A percentile compares a stretch with the other conserved stretches of the same genome.
Evolutionary conservation across 2,888 invertebrate genomes (phyloP).

Genomic region (Microctonus hyperodae): DNA sequence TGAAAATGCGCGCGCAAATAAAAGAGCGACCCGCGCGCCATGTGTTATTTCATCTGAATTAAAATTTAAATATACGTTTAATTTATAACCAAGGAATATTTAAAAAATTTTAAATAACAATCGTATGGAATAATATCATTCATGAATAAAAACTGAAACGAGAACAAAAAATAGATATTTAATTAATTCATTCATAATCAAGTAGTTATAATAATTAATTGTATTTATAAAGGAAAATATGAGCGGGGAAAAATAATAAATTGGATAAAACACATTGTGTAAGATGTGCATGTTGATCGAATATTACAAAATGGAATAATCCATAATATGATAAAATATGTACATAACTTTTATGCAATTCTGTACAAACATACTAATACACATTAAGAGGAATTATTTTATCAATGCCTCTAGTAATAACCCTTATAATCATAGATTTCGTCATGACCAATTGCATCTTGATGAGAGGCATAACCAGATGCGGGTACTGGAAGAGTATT

Average conservation of each 20-base stretch:
- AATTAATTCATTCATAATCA: too few relatives aligned
- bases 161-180: too few relatives aligned
- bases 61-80: too few relatives aligned
- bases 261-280: not conserved
- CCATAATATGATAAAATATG: not conserved
- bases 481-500: conserved; percentile 34
- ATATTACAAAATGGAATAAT: not conserved
- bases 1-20: too few relatives aligned
- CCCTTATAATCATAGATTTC: conserved; percentile 8
- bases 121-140: too few relatives aligned
- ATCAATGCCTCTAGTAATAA: not conserved
- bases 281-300: not conserved
- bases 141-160: too few relatives aligned
- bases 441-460: not conserved
- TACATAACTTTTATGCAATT: not conserved
- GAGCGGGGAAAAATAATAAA: not conserved
- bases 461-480: not conserved
- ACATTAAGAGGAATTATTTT: not conserved
- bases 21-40: too few relatives aligned
- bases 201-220: too few relatives aligned
- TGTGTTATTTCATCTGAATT: too few relatives aligned
- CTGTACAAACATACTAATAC: not conserved
- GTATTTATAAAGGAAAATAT: too few relatives aligned
- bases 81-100: too few relatives aligned
- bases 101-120: too few relatives aligned